These are phyloP conservation scores for Limnephilus auricula DNA, from an alignment of 2,888 invertebrate genomes.

Conservation along the genomic window DNA sequence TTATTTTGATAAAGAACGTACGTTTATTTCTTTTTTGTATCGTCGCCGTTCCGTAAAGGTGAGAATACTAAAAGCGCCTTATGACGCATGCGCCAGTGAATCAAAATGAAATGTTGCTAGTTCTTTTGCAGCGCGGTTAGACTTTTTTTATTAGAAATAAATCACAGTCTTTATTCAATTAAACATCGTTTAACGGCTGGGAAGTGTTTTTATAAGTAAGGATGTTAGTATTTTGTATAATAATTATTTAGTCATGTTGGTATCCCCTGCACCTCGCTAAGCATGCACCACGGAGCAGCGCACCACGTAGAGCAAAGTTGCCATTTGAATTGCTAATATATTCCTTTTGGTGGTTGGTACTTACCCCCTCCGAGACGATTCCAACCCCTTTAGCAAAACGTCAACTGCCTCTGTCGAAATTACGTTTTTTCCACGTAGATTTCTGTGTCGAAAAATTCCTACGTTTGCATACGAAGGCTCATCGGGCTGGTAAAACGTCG, in stretches of 20 bases:
- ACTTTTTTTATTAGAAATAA: no score
- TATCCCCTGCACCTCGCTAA: conserved; percentile 34
- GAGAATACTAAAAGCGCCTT: no score
- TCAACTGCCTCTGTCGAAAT: conserved; percentile 46
- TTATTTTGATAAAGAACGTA: no score
- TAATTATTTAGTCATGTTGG: conserved; percentile 9
- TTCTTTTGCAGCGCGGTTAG: no score
- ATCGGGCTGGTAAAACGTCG: not conserved
- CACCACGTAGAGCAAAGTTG: conserved; percentile 47
- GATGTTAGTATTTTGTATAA: no score
- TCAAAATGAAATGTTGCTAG: no score
- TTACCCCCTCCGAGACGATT: conserved; percentile 45
- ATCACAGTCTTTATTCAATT: no score
- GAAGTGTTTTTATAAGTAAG: no score
- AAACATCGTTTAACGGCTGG: no score
- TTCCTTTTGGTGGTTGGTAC: conserved; percentile 47
- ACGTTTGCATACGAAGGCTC: conserved; percentile 36
- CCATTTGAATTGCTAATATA: conserved; percentile 64
- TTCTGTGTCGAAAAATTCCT: conserved; percentile 32
- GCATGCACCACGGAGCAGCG: conserved; percentile 28
- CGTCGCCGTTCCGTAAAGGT: no score
- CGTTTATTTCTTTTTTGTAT: no score
- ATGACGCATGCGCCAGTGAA: no score
- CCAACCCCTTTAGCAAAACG: conserved; percentile 32
- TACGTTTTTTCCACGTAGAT: conserved; percentile 37